phyloP scores from a whole-genome alignment of 2,888 invertebrate genomes.

The Ceraclea dissimilis region DNA sequence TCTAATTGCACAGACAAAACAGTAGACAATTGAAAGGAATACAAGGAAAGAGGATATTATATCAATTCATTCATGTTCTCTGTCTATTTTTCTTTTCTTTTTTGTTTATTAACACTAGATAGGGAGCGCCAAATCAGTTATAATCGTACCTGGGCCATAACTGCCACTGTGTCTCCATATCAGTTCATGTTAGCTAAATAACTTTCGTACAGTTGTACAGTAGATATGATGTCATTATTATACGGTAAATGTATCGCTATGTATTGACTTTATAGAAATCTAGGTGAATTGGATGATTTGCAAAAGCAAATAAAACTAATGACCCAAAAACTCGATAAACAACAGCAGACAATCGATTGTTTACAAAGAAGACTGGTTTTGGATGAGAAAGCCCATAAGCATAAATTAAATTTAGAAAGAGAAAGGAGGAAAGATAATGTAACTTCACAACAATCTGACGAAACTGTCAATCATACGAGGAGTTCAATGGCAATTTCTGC shows the following conservation, averaged over 20 bases:
- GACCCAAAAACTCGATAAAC: slow-evolving; percentile 1
- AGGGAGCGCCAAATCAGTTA: too few species aligned
- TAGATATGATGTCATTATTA: too few species aligned
- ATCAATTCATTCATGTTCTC: too few species aligned
- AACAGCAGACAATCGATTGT: background rate
- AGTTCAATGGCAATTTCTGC: background rate
- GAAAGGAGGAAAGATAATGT: background rate
- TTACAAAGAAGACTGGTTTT: slow-evolving; percentile 1
- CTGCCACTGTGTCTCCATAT: too few species aligned
- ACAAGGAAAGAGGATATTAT: too few species aligned
- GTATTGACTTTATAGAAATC: slow-evolving; percentile 2
- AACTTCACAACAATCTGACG: background rate
- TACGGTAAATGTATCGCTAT: background rate
- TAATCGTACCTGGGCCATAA: too few species aligned
- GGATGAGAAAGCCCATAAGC: background rate
- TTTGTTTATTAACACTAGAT: too few species aligned
- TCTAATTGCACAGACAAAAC: too few species aligned
- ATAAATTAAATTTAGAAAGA: background rate
- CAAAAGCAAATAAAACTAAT: background rate
- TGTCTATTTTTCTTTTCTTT: too few species aligned
- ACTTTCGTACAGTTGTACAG: too few species aligned
- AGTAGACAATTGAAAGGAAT: too few species aligned
- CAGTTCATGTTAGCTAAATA: too few species aligned
- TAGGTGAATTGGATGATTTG: background rate
- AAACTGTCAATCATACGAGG: background rate